Evolutionary conservation across 1,140 invertebrate species (phyloP).

Genomic region (Ooceraea biroi): DNA sequence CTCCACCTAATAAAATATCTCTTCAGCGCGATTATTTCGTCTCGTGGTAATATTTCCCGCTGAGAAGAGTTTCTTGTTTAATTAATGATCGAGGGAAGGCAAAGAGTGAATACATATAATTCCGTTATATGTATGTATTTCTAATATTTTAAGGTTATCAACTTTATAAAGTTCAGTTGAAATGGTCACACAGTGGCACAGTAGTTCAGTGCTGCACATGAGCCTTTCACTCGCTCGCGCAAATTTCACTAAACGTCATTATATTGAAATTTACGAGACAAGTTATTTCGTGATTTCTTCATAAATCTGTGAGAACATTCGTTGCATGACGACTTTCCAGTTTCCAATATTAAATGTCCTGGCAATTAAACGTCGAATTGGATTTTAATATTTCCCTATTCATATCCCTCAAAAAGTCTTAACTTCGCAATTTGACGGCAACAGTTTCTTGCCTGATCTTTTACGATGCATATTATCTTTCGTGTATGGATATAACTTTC

Average conservation of each 20-base stretch:
- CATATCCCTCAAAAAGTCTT: not conserved
- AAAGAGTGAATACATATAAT: not conserved
- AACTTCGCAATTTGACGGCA: not conserved
- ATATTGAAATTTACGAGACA: slow-evolving; percentile 14
- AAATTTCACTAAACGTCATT: slow-evolving; percentile 20
- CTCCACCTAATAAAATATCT: slow-evolving; percentile 23
- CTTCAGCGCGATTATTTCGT: slow-evolving; percentile 40
- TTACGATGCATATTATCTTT: not conserved
- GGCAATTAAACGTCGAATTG: not conserved
- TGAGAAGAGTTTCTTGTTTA: slow-evolving; percentile 25
- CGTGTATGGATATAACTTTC: not conserved
- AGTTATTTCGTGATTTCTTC: slow-evolving; percentile 23
- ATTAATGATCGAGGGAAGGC: slow-evolving; percentile 22
- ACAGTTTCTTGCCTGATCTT: not conserved
- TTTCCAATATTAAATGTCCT: slow-evolving; percentile 16
- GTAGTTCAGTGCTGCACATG: not conserved
- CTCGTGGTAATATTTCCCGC: slow-evolving; percentile 24
- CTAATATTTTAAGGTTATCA: slow-evolving; percentile 37
- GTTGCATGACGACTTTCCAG: not conserved
- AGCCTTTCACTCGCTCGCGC: slow-evolving; percentile 1
- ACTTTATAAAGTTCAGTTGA: slow-evolving; percentile 20
- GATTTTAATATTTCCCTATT: not conserved
- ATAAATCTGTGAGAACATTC: not conserved
- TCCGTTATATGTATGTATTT: not conserved
- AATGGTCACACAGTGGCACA: not conserved